Evolutionary conservation across 2,797 vertebrate genomes (phyloP), one percentile per base, ranked within the genome.

Genomic region (Percopsis omiscomaycus): DNA sequence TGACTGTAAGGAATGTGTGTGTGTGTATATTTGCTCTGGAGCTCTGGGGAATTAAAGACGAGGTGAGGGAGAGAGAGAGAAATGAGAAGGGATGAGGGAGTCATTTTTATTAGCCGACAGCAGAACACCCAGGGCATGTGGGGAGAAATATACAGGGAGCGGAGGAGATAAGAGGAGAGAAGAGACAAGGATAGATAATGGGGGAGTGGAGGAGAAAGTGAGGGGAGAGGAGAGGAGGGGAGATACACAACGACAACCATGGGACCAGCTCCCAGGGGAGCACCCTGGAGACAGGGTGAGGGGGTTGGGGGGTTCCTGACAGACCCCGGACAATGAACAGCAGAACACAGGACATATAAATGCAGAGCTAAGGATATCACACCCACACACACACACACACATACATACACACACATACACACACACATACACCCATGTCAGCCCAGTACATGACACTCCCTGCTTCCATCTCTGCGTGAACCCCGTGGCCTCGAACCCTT

Each of bases 21-120:
- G 55, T 3, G 78, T 54, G 84, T 79, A 65, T 89, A 72, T 88
- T 88, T 86, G 75, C 61, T 54, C 71, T 44, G 12, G 61, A 80
- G 67, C 84, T 60, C 37, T 53, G 64, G 84, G 79, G 87, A 83
- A 58, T 32, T 57, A 82, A 71, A 65, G 74, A 73, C 8, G 53
- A 84, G 75, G 78, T 69, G 71, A 86, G 71, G 6, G 37, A 67
- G 53, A 11, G 55, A 45, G 57, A 50, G 59, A 73, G 68, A 59
- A 71, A 74, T 11, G 58, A 72, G 71, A 59, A 79, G 59, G 29
- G 42, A 65, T 4, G 50, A 59, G 49, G 46, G n/a, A 42, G 53
- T 78, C 29, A 16, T 59, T 77, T 77, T 69, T 46, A 32, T 48
- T 22, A 56, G 28, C 12, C 55, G 71, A 70, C 52, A 29, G 44